Base-by-base conservation (phyloP, 2,797 vertebrate genomes). In the Chelmon rostratus region DNA sequence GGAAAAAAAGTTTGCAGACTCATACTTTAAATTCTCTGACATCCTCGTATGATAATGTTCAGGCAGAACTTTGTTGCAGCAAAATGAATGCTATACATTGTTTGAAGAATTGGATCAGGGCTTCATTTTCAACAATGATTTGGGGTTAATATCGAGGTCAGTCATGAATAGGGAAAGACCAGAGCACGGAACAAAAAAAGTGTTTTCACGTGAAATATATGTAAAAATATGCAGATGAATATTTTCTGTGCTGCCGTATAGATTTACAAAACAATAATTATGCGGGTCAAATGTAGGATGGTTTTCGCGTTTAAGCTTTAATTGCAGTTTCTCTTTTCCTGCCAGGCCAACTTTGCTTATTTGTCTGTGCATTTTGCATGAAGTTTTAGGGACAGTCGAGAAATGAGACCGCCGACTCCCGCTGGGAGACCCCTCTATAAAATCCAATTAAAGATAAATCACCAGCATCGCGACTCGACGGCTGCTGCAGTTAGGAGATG, bases 371-470 rank as follows among this genome's bases (percentile, higher is more conserved):
- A 50, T 81, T 87, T 70, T 67, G 21, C 53, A 49, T 16, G 46
- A 72, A 66, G 66, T 77, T 85, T 49, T 35, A 28, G 25, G 58
- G 64, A 73, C 50, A 63, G 68, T 79, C 73, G 11, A 78, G 66
- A 69, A 86, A 76, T 59, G 68, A 84, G 74, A 67, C 56, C 3
- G 19, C 19, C 0, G 4, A 49, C 35, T 69, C 80, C 83, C 66
- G 18, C 47, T 44, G 85, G 80, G 76, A 82, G 75, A 76, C 25
- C 42, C 23, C 58, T 81, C 61, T 76, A 59, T 79, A 83, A 91
- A 87, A 85, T 85, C 85, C 77, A 89, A 81, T 86, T 81, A 84
- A 81, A 88, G 68, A 84, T 86, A 78, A 80, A 90, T 88, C 76
- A 78, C 47, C 21, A 54, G 61, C 76, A 83, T 81, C 77, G 61